A percentile compares a stretch with the other conserved stretches of the same genome.
phyloP scores from a whole-genome alignment of 2,888 invertebrate genomes.

The Acanthococcus lagerstroemiae region DNA sequence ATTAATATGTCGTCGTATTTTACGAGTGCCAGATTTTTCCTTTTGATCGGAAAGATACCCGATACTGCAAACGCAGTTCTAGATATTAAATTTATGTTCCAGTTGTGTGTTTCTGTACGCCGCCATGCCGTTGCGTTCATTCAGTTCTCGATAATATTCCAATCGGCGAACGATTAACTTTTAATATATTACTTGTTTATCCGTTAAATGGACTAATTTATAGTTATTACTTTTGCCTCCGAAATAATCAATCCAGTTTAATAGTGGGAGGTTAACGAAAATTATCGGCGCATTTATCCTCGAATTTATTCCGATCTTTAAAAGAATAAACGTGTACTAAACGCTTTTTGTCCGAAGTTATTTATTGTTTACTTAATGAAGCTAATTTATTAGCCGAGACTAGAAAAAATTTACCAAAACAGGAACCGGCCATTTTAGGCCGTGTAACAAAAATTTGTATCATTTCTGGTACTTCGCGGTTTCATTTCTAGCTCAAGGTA shows the following conservation, averaged over 20 bases:
- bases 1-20: constrained; percentile 3
- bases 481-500: too few species aligned
- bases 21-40: neutral
- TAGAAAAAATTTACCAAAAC: too few species aligned
- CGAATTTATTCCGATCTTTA: neutral
- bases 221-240: constrained; percentile 18
- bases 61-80: neutral
- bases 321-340: constrained; percentile 11
- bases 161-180: constrained; percentile 19
- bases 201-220: constrained; percentile 20
- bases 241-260: constrained; percentile 21
- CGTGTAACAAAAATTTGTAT: too few species aligned
- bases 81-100: constrained; percentile 19
- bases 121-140: constrained; percentile 1
- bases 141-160: constrained; percentile 18
- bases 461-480: too few species aligned
- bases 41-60: neutral
- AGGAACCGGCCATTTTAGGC: too few species aligned
- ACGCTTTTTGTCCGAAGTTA: too few species aligned
- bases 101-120: constrained; percentile 4
- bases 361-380: too few species aligned
- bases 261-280: constrained; percentile 10
- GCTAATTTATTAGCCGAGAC: too few species aligned
- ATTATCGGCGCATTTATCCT: neutral
- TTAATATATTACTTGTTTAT: constrained; percentile 24